Conservation (phyloP, 2,888 invertebrate species). For the Anarsia innoxiella region DNA sequence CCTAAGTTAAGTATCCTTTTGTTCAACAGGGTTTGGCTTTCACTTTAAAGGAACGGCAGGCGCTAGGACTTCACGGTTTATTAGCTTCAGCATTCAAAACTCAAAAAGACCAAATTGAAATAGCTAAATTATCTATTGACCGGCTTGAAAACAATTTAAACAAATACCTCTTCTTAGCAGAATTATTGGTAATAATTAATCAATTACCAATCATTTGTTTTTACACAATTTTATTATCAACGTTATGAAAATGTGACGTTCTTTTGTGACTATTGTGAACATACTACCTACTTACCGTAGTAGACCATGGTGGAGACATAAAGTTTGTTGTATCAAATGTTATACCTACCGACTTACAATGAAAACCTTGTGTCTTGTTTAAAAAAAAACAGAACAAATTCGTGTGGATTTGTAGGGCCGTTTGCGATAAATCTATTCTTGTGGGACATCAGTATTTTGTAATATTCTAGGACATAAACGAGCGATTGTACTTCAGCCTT, state of each 20-base stretch:
- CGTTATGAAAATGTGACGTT: not conserved
- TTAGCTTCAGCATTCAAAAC: conserved; percentile 91
- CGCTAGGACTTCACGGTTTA: conserved; percentile 93
- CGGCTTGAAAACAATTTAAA: conserved; percentile 90
- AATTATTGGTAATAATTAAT: conserved; percentile 75
- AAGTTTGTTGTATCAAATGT: not conserved
- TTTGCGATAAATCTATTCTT: not conserved
- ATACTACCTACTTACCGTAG: not conserved
- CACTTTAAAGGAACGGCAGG: conserved; percentile 91
- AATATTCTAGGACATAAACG: conserved; percentile 86
- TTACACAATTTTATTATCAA: no score
- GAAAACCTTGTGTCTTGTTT: not conserved
- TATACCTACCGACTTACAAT: not conserved
- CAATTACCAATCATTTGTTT: not conserved
- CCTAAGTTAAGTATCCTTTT: no score
- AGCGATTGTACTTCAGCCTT: conserved; percentile 91
- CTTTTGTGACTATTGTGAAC: not conserved
- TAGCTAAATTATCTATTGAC: conserved; percentile 88
- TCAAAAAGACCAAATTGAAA: conserved; percentile 88
- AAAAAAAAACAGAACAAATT: not conserved
- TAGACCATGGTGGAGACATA: not conserved
- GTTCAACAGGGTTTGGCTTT: conserved; percentile 89
- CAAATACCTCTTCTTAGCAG: conserved; percentile 92
- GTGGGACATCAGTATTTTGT: not conserved
- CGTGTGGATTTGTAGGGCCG: not conserved